These are phyloP conservation scores for Hephaestus fuliginosus DNA, from an alignment of 2,797 vertebrate species.

Conservation along the genomic window DNA sequence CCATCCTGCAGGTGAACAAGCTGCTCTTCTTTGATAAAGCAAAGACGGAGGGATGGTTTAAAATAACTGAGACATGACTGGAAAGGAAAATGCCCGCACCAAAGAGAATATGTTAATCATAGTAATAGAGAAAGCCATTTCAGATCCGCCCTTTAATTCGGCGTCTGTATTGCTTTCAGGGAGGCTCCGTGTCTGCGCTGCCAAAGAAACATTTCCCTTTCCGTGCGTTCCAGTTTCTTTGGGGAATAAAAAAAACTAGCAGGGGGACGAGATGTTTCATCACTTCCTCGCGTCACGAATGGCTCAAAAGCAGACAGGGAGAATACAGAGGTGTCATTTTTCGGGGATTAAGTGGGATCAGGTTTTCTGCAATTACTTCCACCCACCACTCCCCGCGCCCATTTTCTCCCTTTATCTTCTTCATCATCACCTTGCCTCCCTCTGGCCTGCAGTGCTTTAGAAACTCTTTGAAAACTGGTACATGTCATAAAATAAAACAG, in stretches of 20 bases:
- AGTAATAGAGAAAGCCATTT: constrained; percentile 70
- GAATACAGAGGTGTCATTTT: constrained; percentile 57
- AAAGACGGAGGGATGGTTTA: constrained; percentile 32
- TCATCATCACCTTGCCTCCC: constrained; percentile 47
- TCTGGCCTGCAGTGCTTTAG: constrained; percentile 15
- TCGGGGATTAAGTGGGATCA: constrained; percentile 62
- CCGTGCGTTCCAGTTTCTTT: constrained; percentile 58
- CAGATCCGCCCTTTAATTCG: constrained; percentile 77
- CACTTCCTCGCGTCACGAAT: constrained; percentile 54
- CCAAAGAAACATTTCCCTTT: constrained; percentile 67
- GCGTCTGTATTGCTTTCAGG: constrained; percentile 56
- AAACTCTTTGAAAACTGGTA: constrained; percentile 44
- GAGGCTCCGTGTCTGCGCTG: constrained; percentile 65
- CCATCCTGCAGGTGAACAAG: constrained; percentile 9
- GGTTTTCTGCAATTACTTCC: constrained; percentile 50
- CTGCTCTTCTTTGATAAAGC: constrained; percentile 30
- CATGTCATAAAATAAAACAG: constrained; percentile 58
- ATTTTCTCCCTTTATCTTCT: constrained; percentile 41
- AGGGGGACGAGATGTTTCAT: constrained; percentile 66
- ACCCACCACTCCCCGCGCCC: neutral
- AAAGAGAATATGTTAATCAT: constrained; percentile 75
- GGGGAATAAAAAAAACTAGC: constrained; percentile 43
- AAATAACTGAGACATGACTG: constrained; percentile 53
- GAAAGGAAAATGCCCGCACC: constrained; percentile 48
- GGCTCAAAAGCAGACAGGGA: constrained; percentile 41